A percentile compares a stretch with the other conserved stretches of the same genome.
Evolutionary conservation across 2,888 invertebrate genomes (phyloP).

Genomic region (Drosophila anomalata): DNA sequence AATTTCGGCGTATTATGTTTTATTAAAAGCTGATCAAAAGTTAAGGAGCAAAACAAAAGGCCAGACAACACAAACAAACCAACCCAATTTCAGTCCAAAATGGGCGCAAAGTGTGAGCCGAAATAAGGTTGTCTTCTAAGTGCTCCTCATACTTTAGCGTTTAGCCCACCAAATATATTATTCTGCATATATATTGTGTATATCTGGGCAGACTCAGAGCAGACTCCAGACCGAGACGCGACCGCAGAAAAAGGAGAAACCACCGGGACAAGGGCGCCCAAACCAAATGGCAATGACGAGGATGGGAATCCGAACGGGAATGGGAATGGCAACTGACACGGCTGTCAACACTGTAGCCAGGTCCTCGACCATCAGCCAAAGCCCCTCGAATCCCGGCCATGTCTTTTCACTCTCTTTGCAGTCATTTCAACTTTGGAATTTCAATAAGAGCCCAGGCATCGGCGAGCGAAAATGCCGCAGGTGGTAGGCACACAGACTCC

Average conservation of each 20-base stretch:
- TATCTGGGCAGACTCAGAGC: slow-evolving; percentile 30
- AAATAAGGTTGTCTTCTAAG: slow-evolving; percentile 56
- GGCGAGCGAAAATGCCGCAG: slow-evolving; percentile 56
- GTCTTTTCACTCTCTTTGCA: slow-evolving; percentile 53
- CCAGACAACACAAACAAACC: slow-evolving; percentile 41
- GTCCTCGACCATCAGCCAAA: slow-evolving; percentile 32
- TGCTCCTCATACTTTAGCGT: slow-evolving; percentile 31
- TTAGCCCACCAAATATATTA: slow-evolving; percentile 25
- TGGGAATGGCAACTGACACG: slow-evolving; percentile 42
- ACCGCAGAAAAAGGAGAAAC: slow-evolving; percentile 50
- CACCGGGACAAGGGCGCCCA: slow-evolving; percentile 34
- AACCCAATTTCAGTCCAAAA: slow-evolving; percentile 40
- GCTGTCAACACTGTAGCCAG: slow-evolving; percentile 61
- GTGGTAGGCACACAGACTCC: slow-evolving; percentile 60
- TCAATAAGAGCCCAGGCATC: slow-evolving; percentile 64
- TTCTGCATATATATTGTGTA: slow-evolving; percentile 19
- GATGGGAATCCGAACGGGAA: slow-evolving; percentile 21
- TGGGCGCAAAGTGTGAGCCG: slow-evolving; percentile 18
- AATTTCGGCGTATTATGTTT: slow-evolving; percentile 42
- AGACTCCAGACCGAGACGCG: slow-evolving; percentile 54
- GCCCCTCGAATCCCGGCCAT: slow-evolving; percentile 1
- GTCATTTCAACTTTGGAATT: slow-evolving; percentile 78
- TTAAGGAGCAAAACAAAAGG: slow-evolving; percentile 61
- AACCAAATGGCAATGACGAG: slow-evolving; percentile 51
- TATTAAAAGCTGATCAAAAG: slow-evolving; percentile 76